A percentile compares a stretch with the other conserved stretches of the same genome.
Evolutionary conservation across 2,113 vertebrate species (phyloP).

Genomic region (Lophochroa leadbeateri): DNA sequence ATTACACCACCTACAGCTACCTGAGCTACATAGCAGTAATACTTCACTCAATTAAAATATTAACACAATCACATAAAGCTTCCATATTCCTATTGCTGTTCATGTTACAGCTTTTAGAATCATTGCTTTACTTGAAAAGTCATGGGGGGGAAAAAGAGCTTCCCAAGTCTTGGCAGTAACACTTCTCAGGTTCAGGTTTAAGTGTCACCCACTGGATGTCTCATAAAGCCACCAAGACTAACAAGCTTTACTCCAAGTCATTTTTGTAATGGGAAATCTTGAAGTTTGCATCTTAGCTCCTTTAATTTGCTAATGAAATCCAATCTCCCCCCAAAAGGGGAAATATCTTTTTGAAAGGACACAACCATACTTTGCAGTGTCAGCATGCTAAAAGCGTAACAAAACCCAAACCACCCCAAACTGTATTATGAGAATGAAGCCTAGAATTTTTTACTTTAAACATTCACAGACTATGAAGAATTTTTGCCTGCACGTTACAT

Average conservation of each 20-base stretch:
- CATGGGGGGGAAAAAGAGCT: neutral
- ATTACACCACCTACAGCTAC: neutral
- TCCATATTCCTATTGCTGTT: neutral
- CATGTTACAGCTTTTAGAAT: conserved; percentile 1
- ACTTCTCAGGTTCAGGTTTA: neutral
- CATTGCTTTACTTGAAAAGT: conserved; percentile 10
- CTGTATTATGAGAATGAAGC: neutral
- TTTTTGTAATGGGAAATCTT: neutral
- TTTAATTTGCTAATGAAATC: conserved; percentile 43
- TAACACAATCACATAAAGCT: neutral
- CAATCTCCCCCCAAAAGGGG: neutral
- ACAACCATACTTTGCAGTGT: neutral
- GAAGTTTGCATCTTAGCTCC: neutral
- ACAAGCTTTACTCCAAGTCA: neutral
- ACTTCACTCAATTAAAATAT: neutral
- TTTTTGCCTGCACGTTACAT: neutral
- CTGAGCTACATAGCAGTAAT: neutral
- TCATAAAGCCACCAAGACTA: neutral
- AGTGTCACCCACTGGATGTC: neutral
- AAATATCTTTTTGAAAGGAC: neutral
- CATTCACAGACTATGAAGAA: neutral
- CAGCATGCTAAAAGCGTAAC: neutral
- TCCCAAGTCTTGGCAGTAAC: neutral
- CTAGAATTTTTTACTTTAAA: neutral
- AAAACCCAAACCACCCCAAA: neutral